A percentile compares a stretch with the other conserved stretches of the same genome.
Conservation (phyloP, 2,113 vertebrate species). For the Petroica traversi region DNA sequence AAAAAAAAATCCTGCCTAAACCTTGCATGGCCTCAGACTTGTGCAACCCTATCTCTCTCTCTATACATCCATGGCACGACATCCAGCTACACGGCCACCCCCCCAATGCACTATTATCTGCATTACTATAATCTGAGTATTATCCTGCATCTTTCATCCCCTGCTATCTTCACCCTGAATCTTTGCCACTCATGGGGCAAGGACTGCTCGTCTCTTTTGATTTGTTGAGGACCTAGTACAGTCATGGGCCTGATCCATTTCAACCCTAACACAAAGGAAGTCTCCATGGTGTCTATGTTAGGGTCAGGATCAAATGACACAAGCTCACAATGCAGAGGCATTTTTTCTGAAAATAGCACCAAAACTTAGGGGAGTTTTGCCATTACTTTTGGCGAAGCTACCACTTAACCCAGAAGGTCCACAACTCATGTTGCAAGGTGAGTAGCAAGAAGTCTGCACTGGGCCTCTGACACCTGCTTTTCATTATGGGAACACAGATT, state of each 20-base stretch:
- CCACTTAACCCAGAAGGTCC: background rate
- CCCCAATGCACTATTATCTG: background rate
- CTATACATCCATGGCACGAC: background rate
- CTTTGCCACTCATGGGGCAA: background rate
- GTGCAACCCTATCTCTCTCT: background rate
- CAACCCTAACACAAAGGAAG: background rate
- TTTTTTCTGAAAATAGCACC: background rate
- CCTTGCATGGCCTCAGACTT: background rate
- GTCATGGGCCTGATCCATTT: background rate
- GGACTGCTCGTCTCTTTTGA: background rate
- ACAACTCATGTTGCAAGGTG: background rate
- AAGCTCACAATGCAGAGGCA: background rate
- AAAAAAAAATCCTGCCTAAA: background rate
- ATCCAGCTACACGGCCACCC: rapidly evolving
- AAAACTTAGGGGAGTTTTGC: background rate
- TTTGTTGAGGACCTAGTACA: background rate
- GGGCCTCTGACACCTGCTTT: background rate
- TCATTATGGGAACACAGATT: background rate
- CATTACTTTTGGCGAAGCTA: background rate
- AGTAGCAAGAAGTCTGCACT: background rate
- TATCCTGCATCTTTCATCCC: background rate
- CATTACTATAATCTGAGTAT: too few relatives aligned
- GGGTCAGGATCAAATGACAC: background rate
- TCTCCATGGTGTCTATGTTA: background rate
- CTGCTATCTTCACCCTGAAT: background rate